These are phyloP conservation scores for Labrus mixtus DNA, from an alignment of 2,113 vertebrate species.

Conservation along the genomic window DNA sequence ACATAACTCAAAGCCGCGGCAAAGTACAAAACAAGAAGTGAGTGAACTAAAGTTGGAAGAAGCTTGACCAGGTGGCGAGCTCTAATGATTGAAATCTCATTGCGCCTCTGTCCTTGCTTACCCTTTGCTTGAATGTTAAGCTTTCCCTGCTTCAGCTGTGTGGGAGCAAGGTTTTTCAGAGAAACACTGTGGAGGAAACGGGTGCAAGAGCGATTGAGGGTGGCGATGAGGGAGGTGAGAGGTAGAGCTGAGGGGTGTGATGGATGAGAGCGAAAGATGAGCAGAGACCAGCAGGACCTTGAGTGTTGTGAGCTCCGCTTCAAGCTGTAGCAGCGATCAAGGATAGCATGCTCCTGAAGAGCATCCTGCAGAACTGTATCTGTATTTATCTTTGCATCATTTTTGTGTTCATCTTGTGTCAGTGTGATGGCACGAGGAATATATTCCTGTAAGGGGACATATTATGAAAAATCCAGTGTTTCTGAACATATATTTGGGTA, in stretches of 20 bases:
- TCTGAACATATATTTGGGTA: too few relatives aligned
- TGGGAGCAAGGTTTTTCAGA: slow-evolving; percentile 35
- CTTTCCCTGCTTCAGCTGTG: slow-evolving; percentile 42
- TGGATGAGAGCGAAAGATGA: slow-evolving; percentile 66
- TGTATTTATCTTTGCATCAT: too few relatives aligned
- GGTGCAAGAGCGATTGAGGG: slow-evolving; percentile 46
- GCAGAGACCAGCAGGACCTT: slow-evolving; percentile 74
- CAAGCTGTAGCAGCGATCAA: slow-evolving; percentile 51
- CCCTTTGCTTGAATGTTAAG: slow-evolving; percentile 1
- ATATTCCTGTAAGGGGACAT: too few relatives aligned
- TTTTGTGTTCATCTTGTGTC: too few relatives aligned
- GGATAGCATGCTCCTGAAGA: slow-evolving; percentile 53
- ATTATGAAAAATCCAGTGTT: too few relatives aligned
- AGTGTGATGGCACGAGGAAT: too few relatives aligned
- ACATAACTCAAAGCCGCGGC: slow-evolving; percentile 34
- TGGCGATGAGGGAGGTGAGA: slow-evolving; percentile 58
- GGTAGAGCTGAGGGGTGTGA: slow-evolving; percentile 68
- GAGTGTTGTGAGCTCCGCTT: slow-evolving; percentile 61
- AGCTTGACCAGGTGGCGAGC: slow-evolving; percentile 4
- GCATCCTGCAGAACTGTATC: slow-evolving; percentile 19
- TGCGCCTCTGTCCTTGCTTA: slow-evolving; percentile 43
- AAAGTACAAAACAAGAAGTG: slow-evolving; percentile 19
- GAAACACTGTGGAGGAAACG: slow-evolving; percentile 51
- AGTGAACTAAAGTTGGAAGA: slow-evolving; percentile 17
- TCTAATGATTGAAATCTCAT: slow-evolving; percentile 13